Evolutionary conservation across 2,888 invertebrate species (phyloP).

Genomic region (Coleophora flavipennella): DNA sequence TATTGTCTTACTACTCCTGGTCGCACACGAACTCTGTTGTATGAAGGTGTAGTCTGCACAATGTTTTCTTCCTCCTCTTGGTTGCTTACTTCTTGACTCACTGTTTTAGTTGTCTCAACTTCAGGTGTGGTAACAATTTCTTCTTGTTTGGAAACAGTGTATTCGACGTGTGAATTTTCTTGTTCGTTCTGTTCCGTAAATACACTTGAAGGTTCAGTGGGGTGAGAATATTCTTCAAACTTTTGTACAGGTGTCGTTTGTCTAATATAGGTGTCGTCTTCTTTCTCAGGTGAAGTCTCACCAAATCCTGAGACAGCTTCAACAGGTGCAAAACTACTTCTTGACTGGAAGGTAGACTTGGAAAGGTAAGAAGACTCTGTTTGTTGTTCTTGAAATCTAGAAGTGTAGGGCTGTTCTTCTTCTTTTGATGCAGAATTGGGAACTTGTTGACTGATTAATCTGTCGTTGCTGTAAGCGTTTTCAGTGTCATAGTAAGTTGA

Average conservation of each 20-base stretch:
- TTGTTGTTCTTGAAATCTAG: conserved; percentile 27
- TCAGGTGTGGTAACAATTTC: conserved; percentile 26
- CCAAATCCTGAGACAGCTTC: conserved; percentile 31
- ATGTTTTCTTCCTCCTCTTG: conserved; percentile 44
- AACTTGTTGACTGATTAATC: conserved; percentile 37
- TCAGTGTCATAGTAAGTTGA: conserved; percentile 45
- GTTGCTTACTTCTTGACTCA: conserved; percentile 23
- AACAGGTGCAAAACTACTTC: conserved; percentile 37
- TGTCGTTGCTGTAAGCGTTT: conserved; percentile 59
- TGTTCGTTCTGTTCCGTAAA: conserved; percentile 37
- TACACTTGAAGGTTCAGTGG: conserved; percentile 31
- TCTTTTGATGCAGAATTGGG: conserved; percentile 32
- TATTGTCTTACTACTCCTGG: conserved; percentile 56
- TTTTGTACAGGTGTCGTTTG: conserved; percentile 34
- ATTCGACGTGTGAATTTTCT: conserved; percentile 34
- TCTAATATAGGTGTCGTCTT: conserved; percentile 31
- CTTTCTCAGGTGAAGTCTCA: conserved; percentile 30
- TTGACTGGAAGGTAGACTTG: conserved; percentile 31
- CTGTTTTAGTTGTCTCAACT: conserved; percentile 25
- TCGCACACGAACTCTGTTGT: conserved; percentile 54
- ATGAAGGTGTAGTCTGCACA: conserved; percentile 59
- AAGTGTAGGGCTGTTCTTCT: conserved; percentile 27
- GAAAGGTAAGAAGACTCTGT: conserved; percentile 38
- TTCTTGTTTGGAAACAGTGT: conserved; percentile 29
- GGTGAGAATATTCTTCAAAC: conserved; percentile 26